Base-by-base conservation (phyloP, 1,140 invertebrate species). In the Drosophila neocordata region DNA sequence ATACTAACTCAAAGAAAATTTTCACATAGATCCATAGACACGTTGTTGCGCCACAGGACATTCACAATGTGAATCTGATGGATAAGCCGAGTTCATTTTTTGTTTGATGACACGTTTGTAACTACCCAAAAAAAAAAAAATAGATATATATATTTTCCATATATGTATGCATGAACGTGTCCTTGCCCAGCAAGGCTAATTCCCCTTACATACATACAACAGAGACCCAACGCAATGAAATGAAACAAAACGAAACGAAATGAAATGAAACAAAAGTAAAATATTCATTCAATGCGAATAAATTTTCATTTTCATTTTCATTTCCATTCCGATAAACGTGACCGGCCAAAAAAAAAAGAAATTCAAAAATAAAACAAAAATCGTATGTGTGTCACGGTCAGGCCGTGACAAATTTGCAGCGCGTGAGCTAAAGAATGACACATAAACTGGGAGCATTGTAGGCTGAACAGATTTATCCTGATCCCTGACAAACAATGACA, bases 371-470 rank as follows among this genome's bases (percentile, higher is more conserved):
- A 34, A 12, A 41, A n/a, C 55, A 62, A 72, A 69, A 59, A 37
- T 59, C 35, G 57, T 38, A 87, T 87, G 74, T 85, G 83, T 85
- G 82, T 85, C 82, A 85, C 73, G 82, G 83, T 76, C 82, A 82
- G 74, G 58, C 78, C 82, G 62, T 82, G 78, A 87, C 82, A 82
- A 87, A 85, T 85, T 65, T 74, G 52, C 74, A 73, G 74, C 82
- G 78, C 82, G 82, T 85, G 82, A 85, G 82, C 78, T 63, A 65
- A 71, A 87, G 73, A 87, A 81, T 82, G 56, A 31, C 57, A 48
- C 73, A 38, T 58, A 57, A 8, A 22, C 18, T 48, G 41, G 15
- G 18, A 37, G 27, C 35, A n/a, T 27, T 15, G 51, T 9, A 67
- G 69, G 38, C 56, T 38, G 61, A 37, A 48, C 57, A 34, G 61